Evolutionary conservation across 2,888 invertebrate species (phyloP), one percentile per base, ranked within the genome.

Genomic region (Ectemnius lituratus): DNA sequence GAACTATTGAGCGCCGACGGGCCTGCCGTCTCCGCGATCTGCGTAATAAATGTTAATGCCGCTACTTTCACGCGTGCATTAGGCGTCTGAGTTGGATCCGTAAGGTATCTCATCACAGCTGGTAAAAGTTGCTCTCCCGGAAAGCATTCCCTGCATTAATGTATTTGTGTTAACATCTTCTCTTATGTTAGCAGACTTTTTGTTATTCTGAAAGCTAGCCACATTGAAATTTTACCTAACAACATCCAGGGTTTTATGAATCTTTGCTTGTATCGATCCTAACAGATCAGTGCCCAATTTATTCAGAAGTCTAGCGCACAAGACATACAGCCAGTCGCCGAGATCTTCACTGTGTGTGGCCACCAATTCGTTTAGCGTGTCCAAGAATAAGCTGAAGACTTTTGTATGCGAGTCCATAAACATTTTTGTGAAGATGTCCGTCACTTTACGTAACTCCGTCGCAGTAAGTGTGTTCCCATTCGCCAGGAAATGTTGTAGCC

Each of bases 371-470:
- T 96, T 96, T 56, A 99, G 94, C 0, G 98, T 97, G 89, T 99
- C 99, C 88, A 99, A 92, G 91, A 98, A 97, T 74, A 98, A 92
- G 62, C 97, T 96, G 92, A 99, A 96, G 81, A 98, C 98, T 92
- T 97, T 96, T 85, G 98, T 94, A 92, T 99, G 97, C 2, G 98
- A 97, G 91, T 99, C 99, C 93, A 98, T 97, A 90, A 99, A 98
- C 97, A 99, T 97, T 92, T 97, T 96, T 76, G 97, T 96, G 88
- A 98, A 97, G 76, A 97, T 95, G 85, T 99, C 98, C 0, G 97
- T 96, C n/a, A 98, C 94, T 80, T 96, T 94, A 76, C 95, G 94
- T 70, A 97, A 92, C 87, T 97, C 97, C 0, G 93, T 92, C 4
- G 94, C 93, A 0, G 93, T 93, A 0, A 96, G 91, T 0, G 93